phyloP scores from a whole-genome alignment of 92 coral and sea anemone genomes.

The Porites evermanni region DNA sequence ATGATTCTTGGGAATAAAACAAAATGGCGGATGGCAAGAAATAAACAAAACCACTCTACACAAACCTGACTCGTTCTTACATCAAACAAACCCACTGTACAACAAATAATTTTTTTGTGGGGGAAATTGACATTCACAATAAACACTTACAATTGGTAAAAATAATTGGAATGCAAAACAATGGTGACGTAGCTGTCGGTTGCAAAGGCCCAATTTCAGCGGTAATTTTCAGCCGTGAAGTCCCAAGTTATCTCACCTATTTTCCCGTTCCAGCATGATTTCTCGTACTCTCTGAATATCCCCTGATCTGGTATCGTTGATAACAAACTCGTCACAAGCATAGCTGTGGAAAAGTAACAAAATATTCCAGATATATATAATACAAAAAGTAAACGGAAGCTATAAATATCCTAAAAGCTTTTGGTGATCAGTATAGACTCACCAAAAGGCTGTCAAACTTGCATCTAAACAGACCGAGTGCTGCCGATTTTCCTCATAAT shows the following conservation, averaged over 20 bases:
- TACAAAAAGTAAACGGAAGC: conserved; percentile 29
- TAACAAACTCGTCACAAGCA: conserved; percentile 94
- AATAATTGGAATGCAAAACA: neutral
- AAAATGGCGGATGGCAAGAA: conserved; percentile 33
- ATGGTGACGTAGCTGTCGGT: neutral
- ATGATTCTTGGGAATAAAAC: conserved; percentile 40
- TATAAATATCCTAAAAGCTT: neutral
- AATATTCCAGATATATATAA: neutral
- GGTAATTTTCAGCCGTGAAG: no score
- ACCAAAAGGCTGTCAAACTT: conserved; percentile 96
- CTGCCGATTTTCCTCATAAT: conserved; percentile 81
- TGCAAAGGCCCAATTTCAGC: no score
- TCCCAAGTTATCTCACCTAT: conserved; percentile 50
- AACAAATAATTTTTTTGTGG: neutral
- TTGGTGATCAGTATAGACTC: conserved; percentile 26
- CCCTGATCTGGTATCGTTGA: conserved; percentile 92
- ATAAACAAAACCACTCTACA: neutral
- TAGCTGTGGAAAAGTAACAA: conserved; percentile 69
- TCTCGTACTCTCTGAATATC: conserved; percentile 91
- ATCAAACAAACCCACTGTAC: neutral
- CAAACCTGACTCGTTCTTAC: neutral
- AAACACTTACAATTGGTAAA: neutral
- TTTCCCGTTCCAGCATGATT: conserved; percentile 81
- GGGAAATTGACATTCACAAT: no score
- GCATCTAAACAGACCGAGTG: conserved; percentile 95